A percentile compares a stretch with the other conserved stretches of the same genome.
phyloP scores from a whole-genome alignment of 2,797 vertebrate species.

The Ambastaia sidthimunki region DNA sequence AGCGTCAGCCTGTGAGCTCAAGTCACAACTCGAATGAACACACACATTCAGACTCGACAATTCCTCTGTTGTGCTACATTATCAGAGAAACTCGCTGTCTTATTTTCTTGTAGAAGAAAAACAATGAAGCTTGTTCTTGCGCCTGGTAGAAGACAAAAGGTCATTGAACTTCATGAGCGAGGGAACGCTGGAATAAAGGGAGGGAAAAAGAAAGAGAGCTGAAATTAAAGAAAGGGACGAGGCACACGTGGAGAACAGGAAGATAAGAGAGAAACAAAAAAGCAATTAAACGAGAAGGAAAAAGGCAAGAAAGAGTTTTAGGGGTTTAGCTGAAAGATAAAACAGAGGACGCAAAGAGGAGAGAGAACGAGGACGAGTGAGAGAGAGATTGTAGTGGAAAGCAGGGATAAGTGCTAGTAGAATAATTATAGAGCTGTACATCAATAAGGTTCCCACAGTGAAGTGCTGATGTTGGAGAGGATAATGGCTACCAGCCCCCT shows the following conservation, averaged over 20 bases:
- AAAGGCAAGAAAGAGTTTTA: slow-evolving; percentile 19
- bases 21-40: slow-evolving; percentile 4
- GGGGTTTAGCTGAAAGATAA: slow-evolving; percentile 10
- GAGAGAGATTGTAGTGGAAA: slow-evolving; percentile 19
- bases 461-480: slow-evolving; percentile 73
- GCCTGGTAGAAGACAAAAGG: slow-evolving; percentile 22
- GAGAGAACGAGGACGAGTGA: slow-evolving; percentile 1
- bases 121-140: slow-evolving; percentile 18
- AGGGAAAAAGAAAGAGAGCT: slow-evolving; percentile 25
- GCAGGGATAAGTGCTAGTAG: slow-evolving; percentile 54
- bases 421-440: slow-evolving; percentile 80
- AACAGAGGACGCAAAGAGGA: background rate
- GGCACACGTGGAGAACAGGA: slow-evolving; percentile 48
- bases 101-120: slow-evolving; percentile 8
- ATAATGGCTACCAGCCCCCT: slow-evolving; percentile 79
- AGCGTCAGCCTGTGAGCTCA: slow-evolving; percentile 9
- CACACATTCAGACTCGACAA: too few species aligned
- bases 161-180: slow-evolving; percentile 11
- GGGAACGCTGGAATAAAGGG: background rate
- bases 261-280: slow-evolving; percentile 53
- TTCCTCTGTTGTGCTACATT: too few species aligned
- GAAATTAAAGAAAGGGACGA: slow-evolving; percentile 39
- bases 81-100: too few species aligned
- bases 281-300: slow-evolving; percentile 51
- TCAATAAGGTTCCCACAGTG: slow-evolving; percentile 85